phyloP scores from a whole-genome alignment of 2,113 vertebrate genomes.

The Butorides virescens region DNA sequence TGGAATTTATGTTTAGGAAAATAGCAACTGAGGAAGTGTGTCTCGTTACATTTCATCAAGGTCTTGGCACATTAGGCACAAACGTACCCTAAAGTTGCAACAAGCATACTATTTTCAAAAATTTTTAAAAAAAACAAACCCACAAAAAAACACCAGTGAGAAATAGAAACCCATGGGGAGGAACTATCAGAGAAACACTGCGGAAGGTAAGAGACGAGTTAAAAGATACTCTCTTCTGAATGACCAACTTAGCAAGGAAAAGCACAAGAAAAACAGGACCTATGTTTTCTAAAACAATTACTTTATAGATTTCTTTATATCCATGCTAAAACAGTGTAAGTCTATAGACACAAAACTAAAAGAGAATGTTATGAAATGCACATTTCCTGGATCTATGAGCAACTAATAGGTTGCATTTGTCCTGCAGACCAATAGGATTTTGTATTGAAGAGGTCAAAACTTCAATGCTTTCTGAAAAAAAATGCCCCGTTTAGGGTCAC shows the following conservation, averaged over 20 bases:
- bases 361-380: neutral
- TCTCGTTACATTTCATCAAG: neutral
- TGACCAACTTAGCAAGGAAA: neutral
- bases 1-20: neutral
- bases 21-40: neutral
- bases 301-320: neutral
- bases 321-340: neutral
- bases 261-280: neutral
- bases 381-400: neutral
- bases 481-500: neutral
- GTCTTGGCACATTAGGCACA: neutral
- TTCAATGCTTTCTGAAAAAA: neutral
- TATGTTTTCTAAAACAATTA: neutral
- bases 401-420: neutral
- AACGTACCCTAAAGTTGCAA: neutral
- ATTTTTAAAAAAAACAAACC: no score
- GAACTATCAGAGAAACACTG: neutral
- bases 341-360: neutral
- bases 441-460: neutral
- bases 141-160: no score
- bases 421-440: neutral
- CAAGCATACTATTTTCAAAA: neutral
- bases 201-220: neutral
- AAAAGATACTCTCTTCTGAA: neutral
- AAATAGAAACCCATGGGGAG: neutral